A percentile compares a stretch with the other conserved stretches of the same genome.
These are phyloP conservation scores for Ammodramus savannarum DNA, from an alignment of 2,113 vertebrate genomes.

Conservation along the genomic window DNA sequence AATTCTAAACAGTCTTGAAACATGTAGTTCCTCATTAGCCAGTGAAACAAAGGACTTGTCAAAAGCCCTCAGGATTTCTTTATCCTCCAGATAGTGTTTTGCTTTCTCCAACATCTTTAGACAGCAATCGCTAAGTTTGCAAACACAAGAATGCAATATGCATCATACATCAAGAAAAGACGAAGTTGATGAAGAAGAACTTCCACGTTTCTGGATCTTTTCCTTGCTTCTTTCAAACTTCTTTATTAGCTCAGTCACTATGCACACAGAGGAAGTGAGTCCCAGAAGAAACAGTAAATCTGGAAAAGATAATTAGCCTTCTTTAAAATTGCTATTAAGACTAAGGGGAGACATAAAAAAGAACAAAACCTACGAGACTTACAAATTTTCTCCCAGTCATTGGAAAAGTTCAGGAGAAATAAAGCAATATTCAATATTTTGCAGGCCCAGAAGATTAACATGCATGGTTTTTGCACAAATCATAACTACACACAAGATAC, in stretches of 20 bases:
- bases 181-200: conserved; percentile 63
- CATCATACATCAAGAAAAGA: conserved; percentile 96
- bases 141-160: conserved; percentile 79
- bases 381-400: not conserved
- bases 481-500: not conserved
- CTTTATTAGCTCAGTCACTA: conserved; percentile 93
- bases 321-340: not conserved
- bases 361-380: not conserved
- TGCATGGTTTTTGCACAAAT: not conserved
- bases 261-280: conserved; percentile 92
- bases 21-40: conserved; percentile 58
- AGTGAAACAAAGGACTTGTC: conserved; percentile 58
- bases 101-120: conserved; percentile 62
- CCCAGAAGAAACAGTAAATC: conserved; percentile 91
- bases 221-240: conserved; percentile 84
- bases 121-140: conserved; percentile 69
- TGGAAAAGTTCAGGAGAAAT: not conserved
- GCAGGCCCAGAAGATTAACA: not conserved
- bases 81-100: conserved; percentile 54
- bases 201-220: conserved; percentile 70
- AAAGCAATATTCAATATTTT: not conserved
- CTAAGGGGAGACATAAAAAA: not conserved
- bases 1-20: conserved; percentile 73
- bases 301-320: conserved; percentile 56
- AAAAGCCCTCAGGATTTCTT: conserved; percentile 65